Conservation (phyloP, 2,888 invertebrate genomes). For the Leptinotarsa juncta region DNA sequence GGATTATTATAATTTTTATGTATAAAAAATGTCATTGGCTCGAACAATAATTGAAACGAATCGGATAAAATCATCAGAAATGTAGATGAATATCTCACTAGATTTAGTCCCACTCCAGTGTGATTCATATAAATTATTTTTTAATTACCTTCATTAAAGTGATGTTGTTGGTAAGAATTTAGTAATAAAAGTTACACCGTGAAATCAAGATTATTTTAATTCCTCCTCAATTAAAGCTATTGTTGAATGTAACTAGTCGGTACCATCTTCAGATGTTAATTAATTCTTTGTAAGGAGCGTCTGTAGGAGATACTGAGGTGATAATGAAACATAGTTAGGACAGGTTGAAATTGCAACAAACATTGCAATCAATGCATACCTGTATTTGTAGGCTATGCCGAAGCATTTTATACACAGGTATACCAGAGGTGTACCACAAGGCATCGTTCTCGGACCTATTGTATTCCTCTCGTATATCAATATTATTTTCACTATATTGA, state of each 20-base stretch:
- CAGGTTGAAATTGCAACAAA: neutral
- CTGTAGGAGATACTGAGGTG: neutral
- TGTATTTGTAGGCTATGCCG: too few relatives aligned
- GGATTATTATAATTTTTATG: neutral
- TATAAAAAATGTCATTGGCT: too few relatives aligned
- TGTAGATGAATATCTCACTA: too few relatives aligned
- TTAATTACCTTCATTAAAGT: constrained; percentile 18
- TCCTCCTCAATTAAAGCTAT: neutral
- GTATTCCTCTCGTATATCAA: too few relatives aligned
- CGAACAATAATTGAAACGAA: too few relatives aligned
- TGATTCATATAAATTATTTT: constrained; percentile 20
- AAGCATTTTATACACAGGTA: too few relatives aligned
- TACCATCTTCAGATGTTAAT: neutral
- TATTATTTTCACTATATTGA: too few relatives aligned
- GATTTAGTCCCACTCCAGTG: neutral
- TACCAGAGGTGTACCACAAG: too few relatives aligned
- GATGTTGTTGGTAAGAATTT: neutral
- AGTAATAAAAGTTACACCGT: constrained; percentile 12
- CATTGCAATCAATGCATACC: neutral
- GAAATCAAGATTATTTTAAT: constrained; percentile 18
- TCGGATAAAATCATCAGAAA: too few relatives aligned
- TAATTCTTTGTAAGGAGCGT: neutral
- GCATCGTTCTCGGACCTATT: too few relatives aligned
- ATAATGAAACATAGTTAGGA: neutral
- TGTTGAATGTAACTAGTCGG: neutral